Conservation (phyloP, 1,140 invertebrate species). For the Pseudachorutes palmiensis region DNA sequence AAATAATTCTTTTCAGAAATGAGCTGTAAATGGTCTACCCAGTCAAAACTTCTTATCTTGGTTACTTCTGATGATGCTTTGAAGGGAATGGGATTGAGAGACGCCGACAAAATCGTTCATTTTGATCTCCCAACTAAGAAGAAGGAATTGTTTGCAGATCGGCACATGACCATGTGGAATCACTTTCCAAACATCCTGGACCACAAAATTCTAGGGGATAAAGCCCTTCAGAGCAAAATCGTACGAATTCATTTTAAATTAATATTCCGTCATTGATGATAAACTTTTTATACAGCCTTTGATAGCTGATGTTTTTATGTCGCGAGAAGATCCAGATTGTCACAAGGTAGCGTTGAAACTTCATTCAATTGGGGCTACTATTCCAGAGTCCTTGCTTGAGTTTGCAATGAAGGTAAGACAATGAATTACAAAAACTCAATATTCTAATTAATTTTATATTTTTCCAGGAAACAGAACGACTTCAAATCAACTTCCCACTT, state of each 20-base stretch:
- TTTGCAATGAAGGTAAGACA: neutral
- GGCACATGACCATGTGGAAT: slow-evolving; percentile 2
- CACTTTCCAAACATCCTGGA: neutral
- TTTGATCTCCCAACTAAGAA: neutral
- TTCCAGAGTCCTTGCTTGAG: neutral
- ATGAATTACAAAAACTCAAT: neutral
- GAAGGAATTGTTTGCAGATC: neutral
- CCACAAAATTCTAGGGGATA: neutral
- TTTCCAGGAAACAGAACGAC: neutral
- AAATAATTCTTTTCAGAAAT: neutral
- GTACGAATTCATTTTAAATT: neutral
- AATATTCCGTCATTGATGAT: neutral
- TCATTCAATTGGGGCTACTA: neutral
- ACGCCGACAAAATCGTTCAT: neutral
- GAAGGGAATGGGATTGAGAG: neutral
- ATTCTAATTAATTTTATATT: neutral
- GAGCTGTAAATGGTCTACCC: neutral
- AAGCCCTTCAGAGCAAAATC: neutral
- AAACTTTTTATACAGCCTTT: slow-evolving; percentile 1
- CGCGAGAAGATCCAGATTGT: neutral
- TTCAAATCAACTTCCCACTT: neutral
- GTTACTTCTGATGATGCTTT: neutral
- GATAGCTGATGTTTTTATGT: neutral
- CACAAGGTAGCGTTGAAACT: neutral
- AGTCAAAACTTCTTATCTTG: too few species aligned